Evolutionary conservation across 2,797 vertebrate genomes (phyloP).

Genomic region (Melanogrammus aeglefinus): DNA sequence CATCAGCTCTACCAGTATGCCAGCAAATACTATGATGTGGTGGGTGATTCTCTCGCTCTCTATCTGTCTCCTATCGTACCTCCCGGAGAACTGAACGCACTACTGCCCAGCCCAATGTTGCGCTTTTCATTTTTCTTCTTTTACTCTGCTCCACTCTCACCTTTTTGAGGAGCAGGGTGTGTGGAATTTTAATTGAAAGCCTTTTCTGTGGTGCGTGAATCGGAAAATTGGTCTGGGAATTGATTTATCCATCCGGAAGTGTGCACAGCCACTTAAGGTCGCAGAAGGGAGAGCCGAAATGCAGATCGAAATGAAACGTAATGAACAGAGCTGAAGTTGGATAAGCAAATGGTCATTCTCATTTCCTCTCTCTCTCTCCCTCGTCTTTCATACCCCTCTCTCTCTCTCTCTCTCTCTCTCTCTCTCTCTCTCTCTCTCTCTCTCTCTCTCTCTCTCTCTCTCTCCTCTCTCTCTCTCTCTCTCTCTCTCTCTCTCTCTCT

Average conservation of each 20-base stretch:
- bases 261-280: constrained; percentile 64
- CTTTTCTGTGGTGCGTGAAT: constrained; percentile 72
- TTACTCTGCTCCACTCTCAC: constrained; percentile 12
- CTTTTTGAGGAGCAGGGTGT: constrained; percentile 67
- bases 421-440: constrained; percentile 11
- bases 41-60: constrained; percentile 65
- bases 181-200: constrained; percentile 75
- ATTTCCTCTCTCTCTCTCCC: constrained; percentile 39
- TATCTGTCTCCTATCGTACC: background rate
- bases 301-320: constrained; percentile 62
- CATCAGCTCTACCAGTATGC: constrained; percentile 97
- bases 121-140: constrained; percentile 8
- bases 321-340: constrained; percentile 61
- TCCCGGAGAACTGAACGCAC: constrained; percentile 44
- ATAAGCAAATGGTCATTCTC: constrained; percentile 68
- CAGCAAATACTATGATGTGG: constrained; percentile 97
- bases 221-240: constrained; percentile 75
- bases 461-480: too few species aligned
- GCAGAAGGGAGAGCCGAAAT: constrained; percentile 45
- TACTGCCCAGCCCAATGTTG: constrained; percentile 65
- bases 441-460: constrained; percentile 17
- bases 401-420: constrained; percentile 5
- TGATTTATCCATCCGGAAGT: constrained; percentile 63
- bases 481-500: constrained; percentile 1
- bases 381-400: constrained; percentile 6